phyloP scores from a whole-genome alignment of 2,888 invertebrate genomes.

The Leucophenga maculata region DNA sequence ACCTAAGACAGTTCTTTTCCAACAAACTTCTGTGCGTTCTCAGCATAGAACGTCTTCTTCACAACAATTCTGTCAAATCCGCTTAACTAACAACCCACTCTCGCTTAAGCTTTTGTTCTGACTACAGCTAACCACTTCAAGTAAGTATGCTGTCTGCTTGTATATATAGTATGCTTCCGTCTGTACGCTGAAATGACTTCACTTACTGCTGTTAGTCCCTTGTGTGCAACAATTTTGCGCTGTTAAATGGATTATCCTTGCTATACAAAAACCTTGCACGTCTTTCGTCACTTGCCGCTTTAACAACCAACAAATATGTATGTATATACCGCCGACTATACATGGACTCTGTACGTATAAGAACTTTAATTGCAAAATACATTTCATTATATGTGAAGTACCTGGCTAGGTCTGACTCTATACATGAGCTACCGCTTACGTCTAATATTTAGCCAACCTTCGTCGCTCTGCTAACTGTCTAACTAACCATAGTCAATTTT shows the following conservation, averaged over 20 bases:
- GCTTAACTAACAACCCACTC: slow-evolving; percentile 12
- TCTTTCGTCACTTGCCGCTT: too few species aligned
- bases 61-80: too few species aligned
- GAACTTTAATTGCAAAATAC: slow-evolving; percentile 27
- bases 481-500: background rate
- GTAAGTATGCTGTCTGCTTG: slow-evolving; percentile 8
- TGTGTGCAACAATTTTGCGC: slow-evolving; percentile 46
- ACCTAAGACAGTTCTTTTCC: too few species aligned
- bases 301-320: too few species aligned
- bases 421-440: too few species aligned
- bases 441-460: slow-evolving; percentile 39
- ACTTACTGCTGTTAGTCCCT: slow-evolving; percentile 25
- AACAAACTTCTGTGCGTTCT: too few species aligned
- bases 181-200: background rate
- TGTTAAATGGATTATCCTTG: slow-evolving; percentile 54
- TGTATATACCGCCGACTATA: too few species aligned
- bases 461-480: background rate
- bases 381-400: slow-evolving; percentile 48
- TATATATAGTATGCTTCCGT: background rate
- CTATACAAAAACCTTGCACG: too few species aligned
- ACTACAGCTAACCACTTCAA: background rate
- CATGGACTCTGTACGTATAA: slow-evolving; percentile 1
- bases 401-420: too few species aligned
- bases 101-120: background rate
- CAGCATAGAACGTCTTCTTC: too few species aligned